Conservation (phyloP, 1,140 invertebrate genomes). For the Formica selysi region DNA sequence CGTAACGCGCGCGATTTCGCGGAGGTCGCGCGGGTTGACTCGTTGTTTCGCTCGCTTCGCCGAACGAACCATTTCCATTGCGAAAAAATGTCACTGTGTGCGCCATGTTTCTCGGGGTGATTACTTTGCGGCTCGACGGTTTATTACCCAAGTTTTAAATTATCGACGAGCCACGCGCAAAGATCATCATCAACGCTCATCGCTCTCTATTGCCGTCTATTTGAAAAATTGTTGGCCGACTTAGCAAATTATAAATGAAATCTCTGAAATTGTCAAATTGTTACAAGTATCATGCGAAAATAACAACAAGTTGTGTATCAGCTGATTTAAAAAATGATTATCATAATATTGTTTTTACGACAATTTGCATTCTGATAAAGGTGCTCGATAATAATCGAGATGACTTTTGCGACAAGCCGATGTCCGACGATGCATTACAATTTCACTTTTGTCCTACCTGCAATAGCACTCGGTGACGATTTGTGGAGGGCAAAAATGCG, state of each 20-base stretch:
- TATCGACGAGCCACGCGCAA: neutral
- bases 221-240: neutral
- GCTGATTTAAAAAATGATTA: neutral
- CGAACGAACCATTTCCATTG: constrained; percentile 47
- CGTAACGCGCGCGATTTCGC: constrained; percentile 65
- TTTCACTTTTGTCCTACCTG: constrained; percentile 46
- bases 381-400: neutral
- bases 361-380: neutral
- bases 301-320: neutral
- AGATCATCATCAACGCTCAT: neutral
- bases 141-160: constrained; percentile 44
- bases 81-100: constrained; percentile 50
- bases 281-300: neutral
- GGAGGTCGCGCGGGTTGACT: constrained; percentile 59
- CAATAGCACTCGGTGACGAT: constrained; percentile 45
- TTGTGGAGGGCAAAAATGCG: constrained; percentile 59
- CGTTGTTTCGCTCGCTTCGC: constrained; percentile 60
- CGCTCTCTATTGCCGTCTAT: neutral
- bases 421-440: neutral
- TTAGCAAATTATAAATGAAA: neutral
- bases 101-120: constrained; percentile 29
- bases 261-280: neutral
- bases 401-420: neutral
- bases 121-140: constrained; percentile 44
- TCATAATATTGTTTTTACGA: neutral